Percentiles rank a stretch among this genome's conserved stretches.
These are phyloP conservation scores for Chaenocephalus aceratus DNA, from an alignment of 2,113 vertebrate species.

Conservation along the genomic window DNA sequence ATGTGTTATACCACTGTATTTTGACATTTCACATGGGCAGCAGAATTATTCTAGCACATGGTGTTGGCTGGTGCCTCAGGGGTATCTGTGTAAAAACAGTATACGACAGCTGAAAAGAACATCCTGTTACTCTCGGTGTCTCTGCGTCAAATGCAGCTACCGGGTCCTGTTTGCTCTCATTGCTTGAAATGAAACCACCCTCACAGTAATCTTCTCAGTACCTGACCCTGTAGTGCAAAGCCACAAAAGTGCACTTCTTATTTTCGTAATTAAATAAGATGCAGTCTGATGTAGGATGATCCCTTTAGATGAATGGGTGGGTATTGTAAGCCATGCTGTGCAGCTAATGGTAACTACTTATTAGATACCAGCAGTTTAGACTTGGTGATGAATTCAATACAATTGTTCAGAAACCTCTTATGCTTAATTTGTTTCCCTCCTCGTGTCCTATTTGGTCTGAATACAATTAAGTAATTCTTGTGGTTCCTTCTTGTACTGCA, in stretches of 20 bases:
- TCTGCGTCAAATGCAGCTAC: constrained; percentile 35
- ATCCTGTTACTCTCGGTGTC: constrained; percentile 34
- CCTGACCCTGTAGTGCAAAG: constrained; percentile 33
- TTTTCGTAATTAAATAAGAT: constrained; percentile 68
- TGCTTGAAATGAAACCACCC: constrained; percentile 43
- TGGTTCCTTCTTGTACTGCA: not conserved
- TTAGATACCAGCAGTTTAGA: not conserved
- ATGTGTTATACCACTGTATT: constrained; percentile 3
- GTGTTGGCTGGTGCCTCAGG: constrained; percentile 6
- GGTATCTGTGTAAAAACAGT: constrained; percentile 46
- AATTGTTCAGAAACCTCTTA: not conserved
- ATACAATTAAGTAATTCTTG: not conserved
- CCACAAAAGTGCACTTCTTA: constrained; percentile 43
- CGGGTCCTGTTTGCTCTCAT: constrained; percentile 16
- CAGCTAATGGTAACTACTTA: not conserved
- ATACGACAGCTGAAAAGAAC: constrained; percentile 45
- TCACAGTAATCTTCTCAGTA: constrained; percentile 61
- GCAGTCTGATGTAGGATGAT: constrained; percentile 35
- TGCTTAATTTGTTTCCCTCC: not conserved
- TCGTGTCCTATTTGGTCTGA: not conserved
- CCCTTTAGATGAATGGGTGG: not conserved
- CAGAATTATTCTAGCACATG: constrained; percentile 7
- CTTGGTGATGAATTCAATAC: not conserved
- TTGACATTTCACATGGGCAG: constrained; percentile 22
- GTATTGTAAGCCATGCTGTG: not conserved